phyloP scores from a whole-genome alignment of 37 sponge, comb jelly and placozoan genomes.

The Agelas oroides region DNA sequence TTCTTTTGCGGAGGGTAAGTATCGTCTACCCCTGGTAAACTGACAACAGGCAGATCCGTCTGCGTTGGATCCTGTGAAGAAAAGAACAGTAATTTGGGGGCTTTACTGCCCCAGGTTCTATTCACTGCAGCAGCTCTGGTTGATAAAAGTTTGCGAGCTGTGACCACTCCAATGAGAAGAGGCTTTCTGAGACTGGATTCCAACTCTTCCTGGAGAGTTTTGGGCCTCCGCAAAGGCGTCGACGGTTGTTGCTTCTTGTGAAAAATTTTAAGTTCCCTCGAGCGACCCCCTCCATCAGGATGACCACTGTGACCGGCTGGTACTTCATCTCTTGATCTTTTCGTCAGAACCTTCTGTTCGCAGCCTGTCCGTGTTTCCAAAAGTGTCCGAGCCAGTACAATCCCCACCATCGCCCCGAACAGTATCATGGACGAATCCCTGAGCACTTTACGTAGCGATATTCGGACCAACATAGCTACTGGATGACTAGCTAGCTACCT shows the following conservation, averaged over 20 bases:
- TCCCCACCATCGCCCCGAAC: constrained; percentile 25
- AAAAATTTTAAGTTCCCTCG: neutral
- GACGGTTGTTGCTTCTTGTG: too few species aligned
- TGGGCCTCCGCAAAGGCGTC: too few species aligned
- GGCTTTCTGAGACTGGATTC: constrained; percentile 27
- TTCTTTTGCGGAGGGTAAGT: constrained; percentile 67
- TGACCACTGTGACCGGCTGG: neutral
- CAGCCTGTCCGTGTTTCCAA: neutral
- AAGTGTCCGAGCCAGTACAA: constrained; percentile 7
- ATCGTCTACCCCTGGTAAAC: constrained; percentile 66
- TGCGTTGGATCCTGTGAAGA: neutral
- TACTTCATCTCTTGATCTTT: neutral
- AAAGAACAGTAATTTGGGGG: constrained; percentile 57
- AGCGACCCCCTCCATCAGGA: neutral
- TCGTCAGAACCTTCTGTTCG: neutral
- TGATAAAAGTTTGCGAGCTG: constrained; percentile 42
- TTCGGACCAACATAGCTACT: constrained; percentile 10
- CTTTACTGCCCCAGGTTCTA: constrained; percentile 73
- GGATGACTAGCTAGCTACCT: too few species aligned
- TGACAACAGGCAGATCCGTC: constrained; percentile 28
- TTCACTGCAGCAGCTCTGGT: constrained; percentile 56
- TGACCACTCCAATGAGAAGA: constrained; percentile 79
- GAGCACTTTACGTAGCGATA: constrained; percentile 25
- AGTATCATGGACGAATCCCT: constrained; percentile 26
- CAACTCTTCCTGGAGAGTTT: constrained; percentile 39